Base-by-base conservation (phyloP, 1,140 invertebrate genomes). In the Delia radicum region DNA sequence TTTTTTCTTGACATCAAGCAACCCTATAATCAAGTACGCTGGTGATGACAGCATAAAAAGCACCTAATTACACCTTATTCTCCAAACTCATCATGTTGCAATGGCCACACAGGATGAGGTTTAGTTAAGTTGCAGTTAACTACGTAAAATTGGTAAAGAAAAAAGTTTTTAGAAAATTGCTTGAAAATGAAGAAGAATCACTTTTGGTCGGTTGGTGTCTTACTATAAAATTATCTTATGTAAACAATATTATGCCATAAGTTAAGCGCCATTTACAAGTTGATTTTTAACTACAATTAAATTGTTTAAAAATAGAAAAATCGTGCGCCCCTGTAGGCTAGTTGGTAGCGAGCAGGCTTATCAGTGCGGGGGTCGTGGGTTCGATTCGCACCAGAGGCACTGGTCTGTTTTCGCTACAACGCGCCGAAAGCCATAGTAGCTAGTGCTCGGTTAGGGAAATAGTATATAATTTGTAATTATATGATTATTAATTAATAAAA, bases 41-140 rank as follows among this genome's bases (percentile, higher is more conserved):
- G 80, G 83, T 83, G 83, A 85, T 85, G 83, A 85, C 83, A 85
- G 83, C 81, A 80, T 85, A 85, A 85, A 82, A 79, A 81, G 81
- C 83, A 80, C 83, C 83, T 85, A 85, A 85, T 85, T 85, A 85
- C 83, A 85, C 81, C 81, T 81, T 85, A 83, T 85, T 85, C 72
- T 15, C 27, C 15, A 27, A 46, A 46, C 3, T 27, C 18, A n/a
- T 55, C 48, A 55, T 55, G 13, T 13, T n/a, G 26, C 24, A 12
- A 55, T 26, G 61, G 46, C 74, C 74, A 71, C 74, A 71, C 67
- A 67, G 42, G 37, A 63, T 75, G 74, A 46, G 62, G 63, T 61
- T 69, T 24, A 33, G 26, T 27, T 55, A n/a, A n/a, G n/a, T n/a
- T n/a, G n/a, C n/a, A n/a, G n/a, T n/a, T n/a, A n/a, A n/a, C n/a